Base-by-base conservation (phyloP, 1,140 invertebrate genomes). In the Steinernema feltiae region DNA sequence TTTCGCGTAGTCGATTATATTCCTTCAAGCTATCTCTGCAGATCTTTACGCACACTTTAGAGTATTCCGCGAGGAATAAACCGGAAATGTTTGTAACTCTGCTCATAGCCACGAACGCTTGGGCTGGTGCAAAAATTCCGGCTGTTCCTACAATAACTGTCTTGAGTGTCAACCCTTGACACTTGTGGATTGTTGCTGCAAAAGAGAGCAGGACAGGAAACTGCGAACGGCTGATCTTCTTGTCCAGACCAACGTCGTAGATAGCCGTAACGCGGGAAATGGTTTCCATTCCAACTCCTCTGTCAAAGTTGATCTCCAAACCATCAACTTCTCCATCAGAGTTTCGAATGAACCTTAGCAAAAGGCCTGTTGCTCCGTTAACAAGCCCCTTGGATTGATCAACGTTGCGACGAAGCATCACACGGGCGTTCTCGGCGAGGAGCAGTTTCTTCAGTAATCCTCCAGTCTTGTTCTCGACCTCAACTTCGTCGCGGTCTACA, bases 111-210 rank as follows among this genome's bases (percentile, higher is more conserved):
- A 87, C 86, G 80, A 87, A 88, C 41, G 77, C 78, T 80, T 87
- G 84, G 17, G 86, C 87, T 71, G 53, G 72, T 74, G 73, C 78
- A 72, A 87, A 87, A 41, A 86, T 73, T 30, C 71, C 76, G 31
- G 82, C 84, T 24, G 80, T 77, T 73, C 86, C 82, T 12, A 86
- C 74, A 15, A 86, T 46, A 31, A 78, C 82, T 77, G 79, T 83
- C 30, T 82, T 32, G 35, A 87, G 80, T 74, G 83, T 87, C n/a
- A 87, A 75, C 3, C 87, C 86, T 81, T 87, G 86, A 79, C 82
- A 83, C 79, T 87, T 87, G 73, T 87, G 86, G 71, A 88, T 83
- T 29, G 86, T 87, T 35, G 87, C 85, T 15, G 80, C 85, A 82
- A 86, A 87, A 69, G 85, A 86, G 1, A 84, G 48, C 31, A 72